phyloP scores from a whole-genome alignment of 2,888 invertebrate genomes.

The Drosophila lacicola region DNA sequence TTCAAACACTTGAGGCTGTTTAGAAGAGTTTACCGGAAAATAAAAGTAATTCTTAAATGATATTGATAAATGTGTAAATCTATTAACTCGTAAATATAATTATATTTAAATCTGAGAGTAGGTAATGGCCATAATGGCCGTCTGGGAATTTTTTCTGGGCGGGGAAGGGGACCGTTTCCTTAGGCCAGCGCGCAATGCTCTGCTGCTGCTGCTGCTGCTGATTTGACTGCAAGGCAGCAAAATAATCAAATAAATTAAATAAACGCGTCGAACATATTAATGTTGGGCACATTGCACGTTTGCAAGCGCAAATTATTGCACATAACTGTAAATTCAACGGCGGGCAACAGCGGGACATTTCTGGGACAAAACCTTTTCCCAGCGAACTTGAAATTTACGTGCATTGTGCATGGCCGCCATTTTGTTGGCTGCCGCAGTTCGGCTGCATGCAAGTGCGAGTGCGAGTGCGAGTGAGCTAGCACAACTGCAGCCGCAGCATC shows the following conservation, averaged over 20 bases:
- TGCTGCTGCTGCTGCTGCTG: slow-evolving; percentile 4
- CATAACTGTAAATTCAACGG: slow-evolving; percentile 36
- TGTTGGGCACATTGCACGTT: slow-evolving; percentile 6
- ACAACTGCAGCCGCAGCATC: slow-evolving; percentile 11
- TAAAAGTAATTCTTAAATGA: too few species aligned
- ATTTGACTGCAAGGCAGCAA: slow-evolving; percentile 40
- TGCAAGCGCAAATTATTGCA: slow-evolving; percentile 35
- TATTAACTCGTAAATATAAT: too few species aligned
- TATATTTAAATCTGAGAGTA: too few species aligned
- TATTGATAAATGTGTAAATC: too few species aligned
- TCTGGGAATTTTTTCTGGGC: neutral
- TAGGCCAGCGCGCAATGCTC: neutral
- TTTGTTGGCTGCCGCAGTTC: slow-evolving; percentile 6
- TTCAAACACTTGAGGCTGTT: neutral
- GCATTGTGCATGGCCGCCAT: slow-evolving; percentile 27
- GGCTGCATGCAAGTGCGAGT: neutral
- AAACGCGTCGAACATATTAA: slow-evolving; percentile 36
- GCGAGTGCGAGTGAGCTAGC: slow-evolving; percentile 21
- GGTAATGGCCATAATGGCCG: too few species aligned
- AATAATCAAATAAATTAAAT: slow-evolving; percentile 46
- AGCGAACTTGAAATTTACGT: slow-evolving; percentile 8
- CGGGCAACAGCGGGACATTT: slow-evolving; percentile 18
- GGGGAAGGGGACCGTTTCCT: neutral
- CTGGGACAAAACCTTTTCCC: slow-evolving; percentile 2
- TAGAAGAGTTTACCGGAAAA: neutral